phyloP scores from a whole-genome alignment of 1,140 invertebrate genomes.

The Habropoda laboriosa region DNA sequence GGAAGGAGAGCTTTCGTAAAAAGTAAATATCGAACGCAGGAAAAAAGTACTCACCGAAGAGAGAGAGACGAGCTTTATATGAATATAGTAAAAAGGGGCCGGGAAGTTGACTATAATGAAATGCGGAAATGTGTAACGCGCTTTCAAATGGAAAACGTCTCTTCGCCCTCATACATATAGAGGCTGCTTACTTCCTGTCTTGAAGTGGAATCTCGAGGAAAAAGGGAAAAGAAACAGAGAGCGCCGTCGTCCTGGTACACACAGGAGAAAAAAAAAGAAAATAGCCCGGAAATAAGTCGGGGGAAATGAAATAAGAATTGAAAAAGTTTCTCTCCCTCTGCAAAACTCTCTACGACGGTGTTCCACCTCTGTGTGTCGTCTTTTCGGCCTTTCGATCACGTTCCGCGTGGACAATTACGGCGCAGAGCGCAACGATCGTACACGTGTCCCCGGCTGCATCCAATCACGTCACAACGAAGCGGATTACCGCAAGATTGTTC shows the following conservation, averaged over 20 bases:
- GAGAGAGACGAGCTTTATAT: neutral
- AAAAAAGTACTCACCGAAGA: neutral
- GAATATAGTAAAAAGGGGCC: neutral
- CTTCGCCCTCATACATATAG: neutral
- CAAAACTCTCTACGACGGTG: no score
- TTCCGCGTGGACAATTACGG: conserved; percentile 30
- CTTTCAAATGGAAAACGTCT: neutral
- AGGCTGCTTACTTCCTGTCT: neutral
- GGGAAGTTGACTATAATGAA: neutral
- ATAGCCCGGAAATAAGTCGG: no score
- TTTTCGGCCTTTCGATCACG: conserved; percentile 20
- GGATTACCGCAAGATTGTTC: conserved; percentile 59
- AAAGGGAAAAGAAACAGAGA: no score
- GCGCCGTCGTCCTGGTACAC: no score
- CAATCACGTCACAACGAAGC: conserved; percentile 34
- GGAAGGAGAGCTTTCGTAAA: neutral
- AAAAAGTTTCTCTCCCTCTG: no score
- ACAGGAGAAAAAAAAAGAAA: neutral
- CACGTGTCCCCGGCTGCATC: conserved; percentile 50
- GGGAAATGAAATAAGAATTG: no score
- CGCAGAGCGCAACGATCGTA: conserved; percentile 12
- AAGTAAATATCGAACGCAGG: conserved; percentile 26
- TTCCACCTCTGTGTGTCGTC: no score
- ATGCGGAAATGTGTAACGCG: neutral
- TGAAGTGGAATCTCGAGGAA: no score